Percentiles rank a stretch among this genome's conserved stretches.
phyloP scores from a whole-genome alignment of 1,140 invertebrate genomes.

The Atta colombica region DNA sequence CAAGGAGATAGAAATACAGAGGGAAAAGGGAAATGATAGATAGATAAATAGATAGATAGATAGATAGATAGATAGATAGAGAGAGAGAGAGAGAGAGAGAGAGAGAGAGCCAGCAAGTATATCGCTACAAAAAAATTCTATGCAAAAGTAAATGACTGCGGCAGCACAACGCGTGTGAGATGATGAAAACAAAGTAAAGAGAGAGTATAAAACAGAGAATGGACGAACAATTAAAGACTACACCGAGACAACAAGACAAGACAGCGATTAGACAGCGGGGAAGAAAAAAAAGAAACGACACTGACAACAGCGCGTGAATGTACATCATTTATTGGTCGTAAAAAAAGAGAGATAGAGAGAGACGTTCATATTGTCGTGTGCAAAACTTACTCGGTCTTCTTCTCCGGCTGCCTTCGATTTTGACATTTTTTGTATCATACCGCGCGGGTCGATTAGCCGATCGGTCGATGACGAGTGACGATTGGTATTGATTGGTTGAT shows the following conservation, averaged over 20 bases:
- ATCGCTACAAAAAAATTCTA: constrained; percentile 44
- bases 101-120: constrained; percentile 23
- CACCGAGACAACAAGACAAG: constrained; percentile 65
- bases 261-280: constrained; percentile 64
- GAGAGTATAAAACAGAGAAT: constrained; percentile 46
- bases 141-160: constrained; percentile 47
- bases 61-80: not conserved
- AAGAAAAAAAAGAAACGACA: constrained; percentile 46
- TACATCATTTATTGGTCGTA: constrained; percentile 42
- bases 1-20: not conserved
- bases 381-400: constrained; percentile 86
- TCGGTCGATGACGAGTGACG: constrained; percentile 81
- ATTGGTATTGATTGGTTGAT: constrained; percentile 71
- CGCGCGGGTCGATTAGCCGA: constrained; percentile 81
- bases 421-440: constrained; percentile 83
- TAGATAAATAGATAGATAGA: not conserved
- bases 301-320: constrained; percentile 46
- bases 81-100: not conserved
- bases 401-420: constrained; percentile 86
- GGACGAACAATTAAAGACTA: constrained; percentile 59
- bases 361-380: constrained; percentile 54
- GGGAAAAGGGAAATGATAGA: constrained; percentile 24
- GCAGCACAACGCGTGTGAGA: constrained; percentile 55
- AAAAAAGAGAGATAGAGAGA: constrained; percentile 42
- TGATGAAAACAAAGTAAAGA: constrained; percentile 49